phyloP scores from a whole-genome alignment of 2,888 invertebrate genomes.

The Entomobrya multifasciata region DNA sequence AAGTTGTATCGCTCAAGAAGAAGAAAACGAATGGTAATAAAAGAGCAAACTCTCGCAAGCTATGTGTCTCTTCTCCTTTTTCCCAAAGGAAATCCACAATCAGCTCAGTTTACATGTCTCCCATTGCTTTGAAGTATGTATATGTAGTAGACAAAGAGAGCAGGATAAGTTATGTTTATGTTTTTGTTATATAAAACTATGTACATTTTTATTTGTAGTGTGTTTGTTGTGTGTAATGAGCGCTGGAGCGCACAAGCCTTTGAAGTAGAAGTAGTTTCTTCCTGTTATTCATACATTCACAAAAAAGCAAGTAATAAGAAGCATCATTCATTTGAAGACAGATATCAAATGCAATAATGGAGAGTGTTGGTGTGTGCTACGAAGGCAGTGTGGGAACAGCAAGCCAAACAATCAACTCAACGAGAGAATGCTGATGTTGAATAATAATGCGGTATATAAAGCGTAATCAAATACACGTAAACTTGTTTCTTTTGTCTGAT shows the following conservation, averaged over 20 bases:
- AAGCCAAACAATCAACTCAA: conserved; percentile 12
- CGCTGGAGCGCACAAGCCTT: conserved; percentile 28
- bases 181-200: neutral
- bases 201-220: neutral
- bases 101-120: neutral
- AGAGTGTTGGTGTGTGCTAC: neutral
- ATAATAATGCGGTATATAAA: conserved; percentile 17
- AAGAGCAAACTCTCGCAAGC: neutral
- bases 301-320: neutral
- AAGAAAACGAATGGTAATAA: neutral
- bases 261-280: neutral
- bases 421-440: neutral
- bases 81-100: neutral
- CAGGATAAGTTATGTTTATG: neutral
- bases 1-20: neutral
- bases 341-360: neutral
- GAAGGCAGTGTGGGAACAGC: conserved; percentile 48
- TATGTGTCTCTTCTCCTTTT: conserved; percentile 9
- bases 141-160: neutral
- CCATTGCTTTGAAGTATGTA: neutral
- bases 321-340: conserved; percentile 36
- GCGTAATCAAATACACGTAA: conserved; percentile 53
- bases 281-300: neutral
- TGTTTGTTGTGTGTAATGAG: neutral
- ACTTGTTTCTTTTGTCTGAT: conserved; percentile 39